Evolutionary conservation across 2,797 vertebrate genomes (phyloP), one percentile per base, ranked within the genome.

Genomic region (Sebastes ruberrimus): DNA sequence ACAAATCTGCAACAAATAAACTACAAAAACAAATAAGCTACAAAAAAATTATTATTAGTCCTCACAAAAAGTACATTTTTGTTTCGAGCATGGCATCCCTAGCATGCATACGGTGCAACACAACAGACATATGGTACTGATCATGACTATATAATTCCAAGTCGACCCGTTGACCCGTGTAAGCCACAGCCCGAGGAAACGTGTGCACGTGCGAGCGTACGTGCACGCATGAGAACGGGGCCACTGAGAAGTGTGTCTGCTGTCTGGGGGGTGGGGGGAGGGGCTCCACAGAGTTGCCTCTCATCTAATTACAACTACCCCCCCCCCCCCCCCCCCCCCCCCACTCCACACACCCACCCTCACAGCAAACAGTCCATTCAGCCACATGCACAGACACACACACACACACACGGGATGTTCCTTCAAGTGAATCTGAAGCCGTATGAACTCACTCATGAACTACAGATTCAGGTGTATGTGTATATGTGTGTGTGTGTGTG

Each of bases 51-150:
- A 63, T 38, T 25, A n/a, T 42, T 64, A 28, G 7, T 6, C 18
- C 4, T 32, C 30, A 42, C 62, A 65, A 63, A 56, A 13, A 49
- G n/a, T 18, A 7, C 3, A 33, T 16, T 64, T 23, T 16, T 46
- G 16, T 46, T 23, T 28, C 22, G 4, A 46, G 25, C 23, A 61
- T 38, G 28, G 49, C 38, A 10, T 69, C 11, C 59, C 16, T 23
- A 16, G 56, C 59, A 69, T 52, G 33, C 56, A 66, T 46, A 46
- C 9, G 16, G 35, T 70, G 71, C 73, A 85, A 70, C 46, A 38
- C 78, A 77, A 87, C 69, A 74, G 35, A 76, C 95, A 95, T 93
- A 92, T 94, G 94, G 92, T 83, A 61, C 86, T 86, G 90, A 94
- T 95, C 94, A 93, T 78, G 88, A 90, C 86, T 76, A 76, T 88